These are phyloP conservation scores for Actinia tenebrosa DNA, from an alignment of 64 coral and sea anemone genomes.

Conservation along the genomic window DNA sequence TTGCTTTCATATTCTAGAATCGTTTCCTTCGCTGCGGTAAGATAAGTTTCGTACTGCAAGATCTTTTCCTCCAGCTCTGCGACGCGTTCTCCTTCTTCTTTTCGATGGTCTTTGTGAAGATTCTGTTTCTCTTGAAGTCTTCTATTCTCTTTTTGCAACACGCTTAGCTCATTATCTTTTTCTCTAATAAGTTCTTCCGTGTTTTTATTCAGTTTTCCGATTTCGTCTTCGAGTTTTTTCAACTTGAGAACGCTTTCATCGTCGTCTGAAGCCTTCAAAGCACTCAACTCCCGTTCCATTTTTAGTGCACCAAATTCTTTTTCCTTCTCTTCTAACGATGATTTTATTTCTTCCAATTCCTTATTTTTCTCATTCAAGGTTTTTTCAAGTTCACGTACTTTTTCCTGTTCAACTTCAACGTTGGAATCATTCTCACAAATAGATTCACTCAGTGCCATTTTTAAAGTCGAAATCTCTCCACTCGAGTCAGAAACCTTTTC, in stretches of 20 bases:
- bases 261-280: conserved; percentile 5
- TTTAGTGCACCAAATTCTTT: conserved; percentile 3
- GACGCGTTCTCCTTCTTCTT: conserved; percentile 19
- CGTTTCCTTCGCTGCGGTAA: conserved; percentile 23
- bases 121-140: background rate
- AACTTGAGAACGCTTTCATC: conserved; percentile 17
- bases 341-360: conserved; percentile 32
- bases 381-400: conserved; percentile 41
- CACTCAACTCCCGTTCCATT: background rate
- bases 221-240: conserved; percentile 27
- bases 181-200: background rate
- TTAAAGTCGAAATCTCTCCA: conserved; percentile 7
- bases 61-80: conserved; percentile 7
- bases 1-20: conserved; percentile 46
- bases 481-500: conserved; percentile 50
- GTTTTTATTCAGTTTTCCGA: background rate
- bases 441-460: background rate
- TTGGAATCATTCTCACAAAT: background rate
- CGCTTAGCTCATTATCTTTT: conserved; percentile 11
- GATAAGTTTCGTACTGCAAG: conserved; percentile 11
- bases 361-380: conserved; percentile 30
- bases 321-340: background rate
- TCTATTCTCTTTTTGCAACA: background rate
- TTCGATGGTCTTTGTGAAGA: too few relatives aligned
- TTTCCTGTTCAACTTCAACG: background rate